Evolutionary conservation across 2,888 invertebrate species (phyloP).

Genomic region (Pyrochroa serraticornis): DNA sequence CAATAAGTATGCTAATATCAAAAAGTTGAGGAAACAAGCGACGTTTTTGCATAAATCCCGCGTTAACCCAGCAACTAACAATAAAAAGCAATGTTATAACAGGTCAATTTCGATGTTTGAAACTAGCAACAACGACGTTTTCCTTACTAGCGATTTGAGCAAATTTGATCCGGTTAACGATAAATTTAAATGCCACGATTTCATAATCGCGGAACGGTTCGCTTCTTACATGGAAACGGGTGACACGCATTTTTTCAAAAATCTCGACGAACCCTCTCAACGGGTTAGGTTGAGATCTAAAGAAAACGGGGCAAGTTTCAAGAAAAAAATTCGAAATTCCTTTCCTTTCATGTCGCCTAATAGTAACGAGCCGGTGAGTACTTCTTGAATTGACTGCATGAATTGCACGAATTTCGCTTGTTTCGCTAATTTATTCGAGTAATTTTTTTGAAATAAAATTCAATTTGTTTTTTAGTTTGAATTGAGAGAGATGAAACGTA

Average conservation of each 20-base stretch:
- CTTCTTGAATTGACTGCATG: conserved; percentile 12
- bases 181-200: conserved; percentile 42
- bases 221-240: conserved; percentile 37
- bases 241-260: conserved; percentile 6
- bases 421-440: conserved; percentile 1
- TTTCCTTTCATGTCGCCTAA: conserved; percentile 37
- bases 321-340: conserved; percentile 36
- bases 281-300: background rate
- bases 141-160: conserved; percentile 12
- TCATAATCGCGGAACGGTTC: conserved; percentile 46
- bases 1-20: conserved; percentile 47
- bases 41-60: conserved; percentile 16
- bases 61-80: too few relatives aligned
- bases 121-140: conserved; percentile 1
- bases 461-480: conserved; percentile 80
- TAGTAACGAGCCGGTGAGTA: conserved; percentile 36
- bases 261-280: background rate
- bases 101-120: conserved; percentile 32
- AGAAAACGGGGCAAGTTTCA: conserved; percentile 31
- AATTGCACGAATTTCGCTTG: background rate
- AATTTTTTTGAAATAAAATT: too few relatives aligned
- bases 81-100: conserved; percentile 3
- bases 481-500: conserved; percentile 91
- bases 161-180: conserved; percentile 26
- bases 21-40: conserved; percentile 24